Evolutionary conservation across 2,797 vertebrate species (phyloP).

Genomic region (Phoxinus dragarum): DNA sequence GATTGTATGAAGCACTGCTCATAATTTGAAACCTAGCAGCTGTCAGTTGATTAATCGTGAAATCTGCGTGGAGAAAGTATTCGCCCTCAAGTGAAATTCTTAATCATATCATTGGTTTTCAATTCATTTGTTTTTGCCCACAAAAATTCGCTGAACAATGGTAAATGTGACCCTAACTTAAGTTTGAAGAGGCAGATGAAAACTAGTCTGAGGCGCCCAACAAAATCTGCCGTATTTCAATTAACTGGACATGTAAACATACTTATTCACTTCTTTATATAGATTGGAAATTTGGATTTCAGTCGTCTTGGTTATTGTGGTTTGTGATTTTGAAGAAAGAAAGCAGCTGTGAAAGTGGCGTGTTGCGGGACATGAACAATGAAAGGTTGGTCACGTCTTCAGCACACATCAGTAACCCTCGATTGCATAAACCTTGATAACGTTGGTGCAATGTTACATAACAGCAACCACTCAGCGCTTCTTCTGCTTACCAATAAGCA

Average conservation of each 20-base stretch:
- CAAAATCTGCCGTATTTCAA: neutral
- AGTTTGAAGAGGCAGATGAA: neutral
- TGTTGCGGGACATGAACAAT: conserved; percentile 4
- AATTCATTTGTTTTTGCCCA: neutral
- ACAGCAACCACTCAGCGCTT: conserved; percentile 26
- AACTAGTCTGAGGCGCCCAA: too few species aligned
- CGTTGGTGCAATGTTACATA: conserved; percentile 42
- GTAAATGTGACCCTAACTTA: neutral
- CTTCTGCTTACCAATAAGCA: conserved; percentile 41
- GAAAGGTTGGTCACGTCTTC: conserved; percentile 15
- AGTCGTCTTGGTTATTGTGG: neutral
- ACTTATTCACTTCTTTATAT: neutral
- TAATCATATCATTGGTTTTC: neutral
- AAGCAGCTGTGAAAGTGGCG: neutral
- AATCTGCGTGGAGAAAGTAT: neutral
- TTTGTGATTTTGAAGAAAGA: neutral
- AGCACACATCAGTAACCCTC: conserved; percentile 34
- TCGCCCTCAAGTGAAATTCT: neutral
- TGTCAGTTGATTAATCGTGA: neutral
- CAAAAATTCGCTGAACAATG: neutral
- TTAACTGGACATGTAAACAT: neutral
- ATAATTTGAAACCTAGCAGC: neutral
- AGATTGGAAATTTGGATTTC: neutral
- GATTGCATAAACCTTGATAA: conserved; percentile 48
- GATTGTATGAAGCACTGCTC: neutral